These are phyloP conservation scores for Dendrocincla tyrannina DNA, from an alignment of 2,797 vertebrate species.

Conservation along the genomic window DNA sequence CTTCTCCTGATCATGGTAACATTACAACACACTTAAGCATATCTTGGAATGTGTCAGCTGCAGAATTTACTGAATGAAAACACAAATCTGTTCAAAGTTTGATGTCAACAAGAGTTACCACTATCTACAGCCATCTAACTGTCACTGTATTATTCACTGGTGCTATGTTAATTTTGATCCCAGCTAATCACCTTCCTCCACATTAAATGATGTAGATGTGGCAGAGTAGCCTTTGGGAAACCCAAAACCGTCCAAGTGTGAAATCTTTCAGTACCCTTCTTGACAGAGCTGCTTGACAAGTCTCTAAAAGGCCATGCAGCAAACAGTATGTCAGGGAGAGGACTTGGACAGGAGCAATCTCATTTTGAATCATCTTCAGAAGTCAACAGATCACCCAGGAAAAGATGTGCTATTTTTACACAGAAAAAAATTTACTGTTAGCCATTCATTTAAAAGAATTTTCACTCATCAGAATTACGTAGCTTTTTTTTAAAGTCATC, in stretches of 20 bases:
- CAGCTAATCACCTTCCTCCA: not conserved
- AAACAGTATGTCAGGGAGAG: not conserved
- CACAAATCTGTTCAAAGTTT: not conserved
- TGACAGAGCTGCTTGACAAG: not conserved
- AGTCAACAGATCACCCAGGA: not conserved
- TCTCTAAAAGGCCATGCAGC: not conserved
- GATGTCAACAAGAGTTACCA: not conserved
- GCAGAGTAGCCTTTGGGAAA: constrained; percentile 25
- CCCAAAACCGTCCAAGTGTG: not conserved
- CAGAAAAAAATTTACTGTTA: not conserved
- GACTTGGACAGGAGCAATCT: not conserved
- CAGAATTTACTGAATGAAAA: not conserved
- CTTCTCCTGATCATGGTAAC: not conserved
- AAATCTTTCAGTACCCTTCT: not conserved
- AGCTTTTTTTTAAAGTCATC: not conserved
- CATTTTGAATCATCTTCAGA: not conserved
- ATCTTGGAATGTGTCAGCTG: not conserved
- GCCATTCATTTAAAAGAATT: not conserved
- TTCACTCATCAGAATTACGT: not conserved
- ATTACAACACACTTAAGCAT: not conserved
- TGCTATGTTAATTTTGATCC: not conserved
- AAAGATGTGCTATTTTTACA: not conserved
- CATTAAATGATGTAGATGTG: not conserved
- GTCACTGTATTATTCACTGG: not conserved
- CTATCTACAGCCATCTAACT: not conserved